Conservation (phyloP, 1,140 invertebrate genomes). For the Rhizoglyphus robini region DNA sequence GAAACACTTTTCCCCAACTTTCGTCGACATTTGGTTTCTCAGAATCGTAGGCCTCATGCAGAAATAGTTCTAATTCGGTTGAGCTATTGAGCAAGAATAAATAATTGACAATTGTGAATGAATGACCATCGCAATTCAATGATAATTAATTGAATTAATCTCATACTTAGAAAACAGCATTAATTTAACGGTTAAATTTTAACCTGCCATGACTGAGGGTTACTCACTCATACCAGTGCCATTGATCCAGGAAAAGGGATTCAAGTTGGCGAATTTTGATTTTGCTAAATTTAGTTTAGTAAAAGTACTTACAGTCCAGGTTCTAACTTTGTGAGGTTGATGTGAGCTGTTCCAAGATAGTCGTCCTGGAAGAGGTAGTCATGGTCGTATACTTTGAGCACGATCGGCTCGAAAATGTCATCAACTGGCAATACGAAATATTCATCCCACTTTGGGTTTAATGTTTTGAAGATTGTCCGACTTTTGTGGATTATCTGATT, state of each 20-base stretch:
- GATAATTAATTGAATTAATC: too few relatives aligned
- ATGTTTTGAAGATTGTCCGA: constrained; percentile 70
- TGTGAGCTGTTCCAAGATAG: constrained; percentile 79
- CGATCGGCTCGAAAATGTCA: constrained; percentile 73
- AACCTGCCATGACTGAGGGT: too few relatives aligned
- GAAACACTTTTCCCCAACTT: constrained; percentile 64
- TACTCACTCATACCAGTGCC: too few relatives aligned
- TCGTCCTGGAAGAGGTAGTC: constrained; percentile 94
- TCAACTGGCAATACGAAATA: constrained; percentile 84
- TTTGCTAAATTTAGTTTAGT: not conserved
- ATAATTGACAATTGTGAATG: too few relatives aligned
- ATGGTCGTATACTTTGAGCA: constrained; percentile 91
- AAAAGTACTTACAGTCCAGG: constrained; percentile 49
- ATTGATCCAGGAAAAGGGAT: too few relatives aligned
- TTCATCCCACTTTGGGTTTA: constrained; percentile 92
- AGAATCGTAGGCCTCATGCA: constrained; percentile 47
- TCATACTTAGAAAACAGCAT: too few relatives aligned
- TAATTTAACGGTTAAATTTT: too few relatives aligned
- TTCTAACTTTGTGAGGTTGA: constrained; percentile 72
- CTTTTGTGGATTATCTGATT: constrained; percentile 83
- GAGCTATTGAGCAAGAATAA: constrained; percentile 38
- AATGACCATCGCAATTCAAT: too few relatives aligned
- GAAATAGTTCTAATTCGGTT: constrained; percentile 57
- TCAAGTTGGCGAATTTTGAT: not conserved
- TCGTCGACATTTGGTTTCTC: constrained; percentile 44